Evolutionary conservation across 1,140 invertebrate genomes (phyloP).

Genomic region (Whitmania pigra): DNA sequence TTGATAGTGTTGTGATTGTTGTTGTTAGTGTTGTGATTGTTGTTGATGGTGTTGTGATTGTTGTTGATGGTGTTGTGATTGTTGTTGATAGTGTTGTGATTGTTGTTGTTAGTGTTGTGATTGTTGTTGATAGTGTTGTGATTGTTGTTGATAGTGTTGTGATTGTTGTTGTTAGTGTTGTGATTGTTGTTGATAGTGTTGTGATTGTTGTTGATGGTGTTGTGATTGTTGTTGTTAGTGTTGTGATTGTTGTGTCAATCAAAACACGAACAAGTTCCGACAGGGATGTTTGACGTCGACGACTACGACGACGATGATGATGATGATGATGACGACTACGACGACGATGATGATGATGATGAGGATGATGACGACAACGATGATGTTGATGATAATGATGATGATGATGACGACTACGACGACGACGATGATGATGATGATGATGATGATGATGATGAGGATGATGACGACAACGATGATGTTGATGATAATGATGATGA

Average conservation of each 20-base stretch:
- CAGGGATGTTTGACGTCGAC: not conserved
- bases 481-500: not conserved
- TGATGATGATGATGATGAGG: too few species aligned
- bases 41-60: constrained; percentile 3
- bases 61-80: constrained; percentile 1
- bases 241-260: not conserved
- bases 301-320: not conserved
- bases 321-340: constrained; percentile 1
- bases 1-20: too few species aligned
- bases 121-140: too few species aligned
- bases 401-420: constrained; percentile 1
- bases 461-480: constrained; percentile 3
- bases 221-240: not conserved
- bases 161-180: constrained; percentile 3
- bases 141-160: too few species aligned
- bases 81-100: too few species aligned
- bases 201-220: too few species aligned
- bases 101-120: too few species aligned
- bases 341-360: not conserved
- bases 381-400: not conserved
- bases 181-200: too few species aligned
- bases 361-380: not conserved
- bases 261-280: not conserved
- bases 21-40: constrained; percentile 5
- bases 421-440: not conserved